Percentiles rank a stretch among this genome's conserved stretches.
These are phyloP conservation scores for Epinephelus fuscoguttatus DNA, from an alignment of 2,113 vertebrate genomes.

Conservation along the genomic window DNA sequence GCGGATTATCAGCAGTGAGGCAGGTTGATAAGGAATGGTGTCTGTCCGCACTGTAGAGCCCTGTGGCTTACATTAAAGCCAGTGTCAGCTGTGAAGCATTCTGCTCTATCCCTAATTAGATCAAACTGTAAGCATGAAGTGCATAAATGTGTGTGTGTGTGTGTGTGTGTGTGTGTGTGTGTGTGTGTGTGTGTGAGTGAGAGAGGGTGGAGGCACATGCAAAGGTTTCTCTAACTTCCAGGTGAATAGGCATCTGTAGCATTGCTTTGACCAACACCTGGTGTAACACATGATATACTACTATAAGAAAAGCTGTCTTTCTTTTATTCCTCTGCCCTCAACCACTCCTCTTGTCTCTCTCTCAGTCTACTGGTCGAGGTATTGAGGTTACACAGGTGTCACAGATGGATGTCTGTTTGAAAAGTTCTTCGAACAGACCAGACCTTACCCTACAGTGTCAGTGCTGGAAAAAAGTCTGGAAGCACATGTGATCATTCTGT, in stretches of 20 bases:
- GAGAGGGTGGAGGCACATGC: not conserved
- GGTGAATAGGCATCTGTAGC: not conserved
- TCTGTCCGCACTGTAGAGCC: slow-evolving; percentile 13
- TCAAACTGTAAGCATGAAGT: slow-evolving; percentile 41
- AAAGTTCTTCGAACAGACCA: too few species aligned
- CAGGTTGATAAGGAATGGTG: slow-evolving; percentile 30
- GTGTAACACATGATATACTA: not conserved
- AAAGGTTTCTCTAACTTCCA: not conserved
- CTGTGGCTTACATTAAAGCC: slow-evolving; percentile 20
- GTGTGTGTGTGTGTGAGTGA: not conserved
- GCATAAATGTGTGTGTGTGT: slow-evolving; percentile 23
- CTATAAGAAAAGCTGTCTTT: too few species aligned
- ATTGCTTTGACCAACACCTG: slow-evolving; percentile 22
- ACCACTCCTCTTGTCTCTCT: too few species aligned
- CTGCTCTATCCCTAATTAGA: slow-evolving; percentile 56
- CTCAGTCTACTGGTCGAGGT: too few species aligned
- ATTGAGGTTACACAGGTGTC: too few species aligned
- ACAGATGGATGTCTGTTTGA: too few species aligned
- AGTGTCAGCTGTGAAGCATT: slow-evolving; percentile 52
- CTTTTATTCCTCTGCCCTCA: too few species aligned
- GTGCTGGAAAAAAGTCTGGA: too few species aligned
- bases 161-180: not conserved
- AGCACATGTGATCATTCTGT: too few species aligned
- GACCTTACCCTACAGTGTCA: too few species aligned
- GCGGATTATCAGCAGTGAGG: slow-evolving; percentile 26